phyloP scores from a whole-genome alignment of 1,140 invertebrate species.

The Akabosia matsudoensis region DNA sequence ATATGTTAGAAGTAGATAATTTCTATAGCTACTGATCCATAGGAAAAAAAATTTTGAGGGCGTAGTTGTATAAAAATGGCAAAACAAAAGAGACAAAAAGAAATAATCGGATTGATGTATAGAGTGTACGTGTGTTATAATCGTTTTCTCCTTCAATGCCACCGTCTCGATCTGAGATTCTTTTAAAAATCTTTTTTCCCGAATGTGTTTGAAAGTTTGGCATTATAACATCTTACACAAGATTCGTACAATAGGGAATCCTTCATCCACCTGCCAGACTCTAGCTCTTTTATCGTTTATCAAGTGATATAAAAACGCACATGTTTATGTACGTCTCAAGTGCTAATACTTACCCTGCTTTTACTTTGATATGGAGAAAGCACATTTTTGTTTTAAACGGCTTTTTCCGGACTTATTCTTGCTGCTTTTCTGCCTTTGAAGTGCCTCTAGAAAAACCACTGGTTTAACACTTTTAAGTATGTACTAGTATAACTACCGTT shows the following conservation, averaged over 20 bases:
- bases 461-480: not conserved
- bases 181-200: not conserved
- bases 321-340: not conserved
- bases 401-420: not conserved
- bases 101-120: not conserved
- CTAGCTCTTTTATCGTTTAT: not conserved
- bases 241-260: not conserved
- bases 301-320: not conserved
- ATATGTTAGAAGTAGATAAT: too few relatives aligned
- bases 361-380: not conserved
- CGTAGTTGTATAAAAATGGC: too few relatives aligned
- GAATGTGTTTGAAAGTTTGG: not conserved
- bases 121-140: not conserved
- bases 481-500: not conserved
- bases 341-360: not conserved
- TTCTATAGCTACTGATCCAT: too few relatives aligned
- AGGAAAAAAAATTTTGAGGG: too few relatives aligned
- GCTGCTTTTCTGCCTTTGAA: conserved; percentile 7
- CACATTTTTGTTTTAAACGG: not conserved
- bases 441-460: conserved; percentile 6
- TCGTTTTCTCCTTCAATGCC: not conserved
- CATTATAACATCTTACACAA: not conserved
- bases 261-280: not conserved
- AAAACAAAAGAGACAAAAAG: not conserved
- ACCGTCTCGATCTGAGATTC: not conserved